Percentiles rank a stretch among this genome's conserved stretches.
phyloP scores from a whole-genome alignment of 1,140 invertebrate species.

The Drosophila carrolli region DNA sequence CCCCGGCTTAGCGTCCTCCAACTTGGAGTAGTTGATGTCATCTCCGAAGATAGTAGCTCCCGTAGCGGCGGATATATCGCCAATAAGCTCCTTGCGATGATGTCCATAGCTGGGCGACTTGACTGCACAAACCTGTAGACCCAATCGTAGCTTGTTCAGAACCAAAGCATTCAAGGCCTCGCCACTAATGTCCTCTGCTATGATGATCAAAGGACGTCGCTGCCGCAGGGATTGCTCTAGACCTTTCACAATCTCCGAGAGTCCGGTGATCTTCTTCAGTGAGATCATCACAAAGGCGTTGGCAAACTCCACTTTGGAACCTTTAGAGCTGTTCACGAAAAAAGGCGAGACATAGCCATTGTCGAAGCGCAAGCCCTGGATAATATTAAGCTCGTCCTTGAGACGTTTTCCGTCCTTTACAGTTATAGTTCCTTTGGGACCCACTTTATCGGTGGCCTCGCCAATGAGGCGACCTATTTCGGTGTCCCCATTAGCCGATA shows the following conservation, averaged over 20 bases:
- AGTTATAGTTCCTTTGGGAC: constrained; percentile 98
- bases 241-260: constrained; percentile 98
- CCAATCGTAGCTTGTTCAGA: constrained; percentile 98
- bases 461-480: constrained; percentile 97
- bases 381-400: constrained; percentile 97
- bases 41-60: constrained; percentile 99
- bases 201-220: constrained; percentile 97
- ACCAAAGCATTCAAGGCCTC: constrained; percentile 99
- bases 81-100: constrained; percentile 97
- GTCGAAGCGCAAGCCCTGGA: constrained; percentile 99
- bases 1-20: constrained; percentile 95
- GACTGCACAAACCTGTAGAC: constrained; percentile 98
- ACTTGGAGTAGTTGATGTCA: constrained; percentile 96
- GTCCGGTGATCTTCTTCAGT: constrained; percentile 98
- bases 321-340: constrained; percentile 99
- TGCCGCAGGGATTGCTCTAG: constrained; percentile 97
- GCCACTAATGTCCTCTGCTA: constrained; percentile 99
- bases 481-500: constrained; percentile 98
- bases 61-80: constrained; percentile 98
- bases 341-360: constrained; percentile 99
- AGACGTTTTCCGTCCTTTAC: constrained; percentile 99
- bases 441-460: constrained; percentile 98
- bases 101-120: constrained; percentile 99
- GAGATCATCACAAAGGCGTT: constrained; percentile 97
- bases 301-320: constrained; percentile 98